These are phyloP conservation scores for Callocephalon fimbriatum DNA, from an alignment of 2,113 vertebrate genomes.

Conservation along the genomic window DNA sequence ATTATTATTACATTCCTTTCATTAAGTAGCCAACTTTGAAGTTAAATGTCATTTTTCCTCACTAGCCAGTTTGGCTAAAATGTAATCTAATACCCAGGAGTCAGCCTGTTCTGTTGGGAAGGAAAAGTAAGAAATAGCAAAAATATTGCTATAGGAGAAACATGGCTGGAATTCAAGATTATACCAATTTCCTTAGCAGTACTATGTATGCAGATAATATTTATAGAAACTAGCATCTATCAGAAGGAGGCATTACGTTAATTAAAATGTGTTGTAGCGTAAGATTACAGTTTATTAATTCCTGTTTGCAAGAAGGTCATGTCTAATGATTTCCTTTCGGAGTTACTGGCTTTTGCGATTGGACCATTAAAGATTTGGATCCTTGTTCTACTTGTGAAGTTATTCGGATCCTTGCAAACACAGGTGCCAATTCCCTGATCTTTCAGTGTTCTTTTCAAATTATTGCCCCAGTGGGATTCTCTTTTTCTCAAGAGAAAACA, in stretches of 20 bases:
- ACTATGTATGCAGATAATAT: background rate
- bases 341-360: conserved; percentile 4
- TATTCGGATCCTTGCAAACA: background rate
- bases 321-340: conserved; percentile 18
- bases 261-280: conserved; percentile 21
- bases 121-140: background rate
- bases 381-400: background rate
- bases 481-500: background rate
- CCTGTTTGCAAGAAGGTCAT: conserved; percentile 20
- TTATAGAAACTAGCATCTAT: conserved; percentile 24
- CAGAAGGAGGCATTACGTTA: background rate
- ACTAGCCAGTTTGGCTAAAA: background rate
- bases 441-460: background rate
- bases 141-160: background rate
- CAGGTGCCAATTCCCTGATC: background rate
- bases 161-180: background rate
- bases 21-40: background rate
- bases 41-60: background rate
- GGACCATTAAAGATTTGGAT: background rate
- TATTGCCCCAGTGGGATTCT: background rate
- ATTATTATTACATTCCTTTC: background rate
- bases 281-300: conserved; percentile 30
- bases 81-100: background rate
- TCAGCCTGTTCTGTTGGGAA: background rate
- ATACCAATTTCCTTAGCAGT: background rate